These are phyloP conservation scores for Crypturellus tataupa DNA, from an alignment of 2,797 vertebrate species.

Conservation along the genomic window DNA sequence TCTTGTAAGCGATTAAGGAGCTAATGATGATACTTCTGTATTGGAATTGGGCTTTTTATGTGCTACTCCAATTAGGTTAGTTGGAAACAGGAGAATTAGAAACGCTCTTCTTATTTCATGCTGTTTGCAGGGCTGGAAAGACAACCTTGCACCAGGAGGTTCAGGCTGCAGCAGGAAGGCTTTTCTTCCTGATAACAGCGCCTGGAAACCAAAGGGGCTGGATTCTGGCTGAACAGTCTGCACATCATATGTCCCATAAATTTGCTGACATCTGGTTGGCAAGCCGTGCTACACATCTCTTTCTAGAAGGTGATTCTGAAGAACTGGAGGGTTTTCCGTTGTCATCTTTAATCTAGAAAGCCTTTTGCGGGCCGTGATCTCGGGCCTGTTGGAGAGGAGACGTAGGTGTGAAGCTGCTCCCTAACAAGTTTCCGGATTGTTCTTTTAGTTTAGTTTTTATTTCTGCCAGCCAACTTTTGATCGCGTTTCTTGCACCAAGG, in stretches of 20 bases:
- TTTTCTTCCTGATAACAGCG: not conserved
- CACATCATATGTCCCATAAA: conserved; percentile 43
- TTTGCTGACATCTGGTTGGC: conserved; percentile 61
- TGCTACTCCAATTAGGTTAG: not conserved
- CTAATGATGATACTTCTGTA: not conserved
- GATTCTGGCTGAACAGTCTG: conserved; percentile 65
- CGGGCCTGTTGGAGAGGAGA: conserved; percentile 55
- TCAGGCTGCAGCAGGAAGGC: not conserved
- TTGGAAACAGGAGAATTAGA: not conserved
- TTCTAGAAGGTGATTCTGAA: conserved; percentile 46
- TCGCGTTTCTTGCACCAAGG: not conserved
- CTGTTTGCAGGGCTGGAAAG: not conserved
- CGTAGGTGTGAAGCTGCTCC: conserved; percentile 61
- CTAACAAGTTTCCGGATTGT: conserved; percentile 48
- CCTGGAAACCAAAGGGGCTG: not conserved
- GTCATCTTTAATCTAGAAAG: conserved; percentile 66
- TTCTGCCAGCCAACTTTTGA: not conserved
- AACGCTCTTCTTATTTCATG: not conserved
- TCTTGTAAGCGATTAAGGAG: not conserved
- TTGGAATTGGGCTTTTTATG: not conserved
- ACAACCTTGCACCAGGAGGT: not conserved
- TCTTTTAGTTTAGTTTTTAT: conserved; percentile 12
- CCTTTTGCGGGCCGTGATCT: conserved; percentile 43
- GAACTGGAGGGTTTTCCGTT: conserved; percentile 62
- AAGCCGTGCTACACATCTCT: not conserved